Evolutionary conservation across 2,888 invertebrate species (phyloP), one percentile per base, ranked within the genome.

Genomic region (Spodoptera picta): DNA sequence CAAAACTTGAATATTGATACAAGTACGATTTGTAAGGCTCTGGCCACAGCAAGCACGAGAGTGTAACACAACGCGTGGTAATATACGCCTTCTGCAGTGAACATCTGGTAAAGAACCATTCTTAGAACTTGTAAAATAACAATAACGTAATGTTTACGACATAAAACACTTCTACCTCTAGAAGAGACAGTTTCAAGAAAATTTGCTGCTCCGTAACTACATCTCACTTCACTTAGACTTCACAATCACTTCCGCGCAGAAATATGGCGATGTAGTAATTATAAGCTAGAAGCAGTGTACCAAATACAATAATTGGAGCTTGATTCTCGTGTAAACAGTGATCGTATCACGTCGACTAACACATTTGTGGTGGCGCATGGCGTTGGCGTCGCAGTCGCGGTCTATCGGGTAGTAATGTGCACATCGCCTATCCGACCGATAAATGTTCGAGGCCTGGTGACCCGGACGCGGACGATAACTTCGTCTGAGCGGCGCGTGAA

Each of bases 391-490:
- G 52, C 31, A 53, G 49, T 65, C 66, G 60, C 53, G 14, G 42
- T 70, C 41, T 57, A 57, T 61, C 63, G 52, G 27, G 4, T 62
- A 1, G 47, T n/a, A 50, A 53, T 72, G 69, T 72, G 69, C 48
- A 48, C 66, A 49, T 60, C 50, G 62, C 79, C 75, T 66, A 64
- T 56, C 47, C 65, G 9, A 46, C 50, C 58, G 79, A 77, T 77
- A 78, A 78, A 59, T 75, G 59, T 11, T 50, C 69, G 66, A 75
- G 76, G 79, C 73, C 79, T 63, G 79, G 64, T 78, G 91, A 91
- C 91, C 91, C 91, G 91, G 91, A 91, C 90, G 79, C 86, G 52
- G 79, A 79, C 63, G 90, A 90, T 91, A 91, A 86, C 82, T 81
- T 79, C 87, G 89, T 88, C 90, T 87, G 87, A 77, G 78, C 77